phyloP scores from a whole-genome alignment of 1,140 invertebrate genomes.

The Tetragnatha versicolor region DNA sequence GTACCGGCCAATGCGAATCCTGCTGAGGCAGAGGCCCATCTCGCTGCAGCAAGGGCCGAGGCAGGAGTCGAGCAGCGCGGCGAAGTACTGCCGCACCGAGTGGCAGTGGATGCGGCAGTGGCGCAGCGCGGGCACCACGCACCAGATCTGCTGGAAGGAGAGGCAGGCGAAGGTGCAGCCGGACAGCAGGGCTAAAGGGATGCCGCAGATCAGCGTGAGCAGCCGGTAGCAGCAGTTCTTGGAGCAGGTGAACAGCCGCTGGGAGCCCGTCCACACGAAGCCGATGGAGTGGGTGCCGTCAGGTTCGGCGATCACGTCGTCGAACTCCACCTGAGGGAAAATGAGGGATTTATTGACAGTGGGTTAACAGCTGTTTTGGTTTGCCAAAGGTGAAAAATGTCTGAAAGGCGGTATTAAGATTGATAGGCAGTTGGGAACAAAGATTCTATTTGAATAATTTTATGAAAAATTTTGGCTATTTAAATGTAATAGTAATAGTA shows the following conservation, averaged over 20 bases:
- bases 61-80: slow-evolving; percentile 70
- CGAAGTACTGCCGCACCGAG: slow-evolving; percentile 69
- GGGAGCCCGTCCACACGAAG: slow-evolving; percentile 77
- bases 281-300: slow-evolving; percentile 75
- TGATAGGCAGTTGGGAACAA: too few species aligned
- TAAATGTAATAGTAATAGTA: too few species aligned
- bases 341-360: too few species aligned
- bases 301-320: slow-evolving; percentile 80
- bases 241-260: slow-evolving; percentile 74
- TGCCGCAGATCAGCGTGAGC: slow-evolving; percentile 73
- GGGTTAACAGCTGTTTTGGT: too few species aligned
- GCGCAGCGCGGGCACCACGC: slow-evolving; percentile 72
- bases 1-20: slow-evolving; percentile 67
- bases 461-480: too few species aligned
- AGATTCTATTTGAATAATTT: not conserved
- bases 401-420: too few species aligned
- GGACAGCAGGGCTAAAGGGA: slow-evolving; percentile 73
- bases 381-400: too few species aligned
- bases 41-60: slow-evolving; percentile 72
- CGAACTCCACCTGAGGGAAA: slow-evolving; percentile 72
- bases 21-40: slow-evolving; percentile 71
- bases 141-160: slow-evolving; percentile 81
- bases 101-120: slow-evolving; percentile 74
- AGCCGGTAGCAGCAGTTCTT: slow-evolving; percentile 76
- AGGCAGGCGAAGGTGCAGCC: slow-evolving; percentile 78